phyloP scores from a whole-genome alignment of 2,888 invertebrate genomes.

The Argyresthia albistria region DNA sequence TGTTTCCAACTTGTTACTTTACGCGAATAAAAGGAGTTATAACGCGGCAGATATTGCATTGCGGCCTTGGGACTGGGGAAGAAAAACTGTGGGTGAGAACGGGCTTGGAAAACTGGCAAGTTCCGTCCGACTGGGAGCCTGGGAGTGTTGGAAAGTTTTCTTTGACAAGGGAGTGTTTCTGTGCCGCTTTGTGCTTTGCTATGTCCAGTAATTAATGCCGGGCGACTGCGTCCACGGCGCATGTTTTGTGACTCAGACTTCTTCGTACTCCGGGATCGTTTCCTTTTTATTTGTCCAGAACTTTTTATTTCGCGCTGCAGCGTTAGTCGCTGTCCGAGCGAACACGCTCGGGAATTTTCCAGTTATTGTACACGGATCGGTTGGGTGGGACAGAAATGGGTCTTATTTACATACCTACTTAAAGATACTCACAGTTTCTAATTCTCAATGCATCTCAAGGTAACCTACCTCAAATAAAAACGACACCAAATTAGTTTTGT shows the following conservation, averaged over 20 bases:
- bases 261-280: too few relatives aligned
- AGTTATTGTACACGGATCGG: background rate
- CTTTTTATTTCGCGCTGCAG: too few relatives aligned
- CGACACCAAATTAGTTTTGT: too few relatives aligned
- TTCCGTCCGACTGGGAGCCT: too few relatives aligned
- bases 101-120: too few relatives aligned
- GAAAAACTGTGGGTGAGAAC: background rate
- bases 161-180: constrained; percentile 30
- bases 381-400: background rate
- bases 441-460: too few relatives aligned
- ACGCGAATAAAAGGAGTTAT: constrained; percentile 26
- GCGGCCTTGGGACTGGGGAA: background rate
- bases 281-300: too few relatives aligned
- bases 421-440: too few relatives aligned
- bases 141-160: constrained; percentile 26
- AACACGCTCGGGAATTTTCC: too few relatives aligned
- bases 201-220: constrained; percentile 49
- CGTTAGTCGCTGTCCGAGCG: too few relatives aligned
- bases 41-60: constrained; percentile 14
- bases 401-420: too few relatives aligned
- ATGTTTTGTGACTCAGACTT: constrained; percentile 15
- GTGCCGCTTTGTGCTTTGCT: constrained; percentile 29
- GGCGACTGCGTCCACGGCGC: constrained; percentile 23
- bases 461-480: too few relatives aligned
- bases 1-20: constrained; percentile 13